Percentiles rank a stretch among this genome's conserved stretches.
Evolutionary conservation across 1,140 invertebrate genomes (phyloP).

Genomic region (Magallana gigas): DNA sequence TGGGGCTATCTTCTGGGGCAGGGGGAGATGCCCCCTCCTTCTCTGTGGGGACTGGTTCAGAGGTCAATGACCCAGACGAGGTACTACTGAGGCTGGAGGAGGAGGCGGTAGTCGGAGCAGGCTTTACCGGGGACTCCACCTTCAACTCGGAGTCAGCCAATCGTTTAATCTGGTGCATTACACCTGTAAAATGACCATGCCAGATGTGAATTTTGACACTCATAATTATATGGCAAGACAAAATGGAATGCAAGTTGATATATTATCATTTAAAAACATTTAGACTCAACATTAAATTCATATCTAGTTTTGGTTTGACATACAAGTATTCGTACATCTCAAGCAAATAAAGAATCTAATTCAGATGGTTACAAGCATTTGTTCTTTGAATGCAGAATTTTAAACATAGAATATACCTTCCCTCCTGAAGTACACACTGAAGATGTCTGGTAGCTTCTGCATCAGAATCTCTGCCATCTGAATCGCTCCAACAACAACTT

Average conservation of each 20-base stretch:
- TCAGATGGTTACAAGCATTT: too few relatives aligned
- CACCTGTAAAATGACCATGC: slow-evolving; percentile 81
- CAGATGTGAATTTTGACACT: too few relatives aligned
- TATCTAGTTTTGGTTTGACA: too few relatives aligned
- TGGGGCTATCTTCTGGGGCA: slow-evolving; percentile 71
- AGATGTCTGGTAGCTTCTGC: slow-evolving; percentile 96
- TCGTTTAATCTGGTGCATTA: slow-evolving; percentile 88
- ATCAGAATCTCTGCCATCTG: slow-evolving; percentile 98
- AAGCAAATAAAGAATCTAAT: too few relatives aligned
- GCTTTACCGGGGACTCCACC: slow-evolving; percentile 61
- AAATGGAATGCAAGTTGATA: too few relatives aligned
- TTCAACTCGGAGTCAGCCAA: slow-evolving; percentile 82
- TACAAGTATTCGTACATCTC: too few relatives aligned
- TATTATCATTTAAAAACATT: too few relatives aligned
- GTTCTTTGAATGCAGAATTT: too few relatives aligned
- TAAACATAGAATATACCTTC: slow-evolving; percentile 83
- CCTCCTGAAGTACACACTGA: slow-evolving; percentile 95
- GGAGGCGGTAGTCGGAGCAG: slow-evolving; percentile 35
- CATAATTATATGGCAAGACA: too few relatives aligned
- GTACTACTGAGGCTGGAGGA: slow-evolving; percentile 65
- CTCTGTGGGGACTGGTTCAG: background rate
- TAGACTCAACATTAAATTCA: too few relatives aligned
- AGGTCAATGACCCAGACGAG: slow-evolving; percentile 52
- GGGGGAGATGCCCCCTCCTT: slow-evolving; percentile 54
- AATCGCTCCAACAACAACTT: slow-evolving; percentile 97